Conservation (phyloP, 2,113 vertebrate species). For the Cinclus mexicanus region DNA sequence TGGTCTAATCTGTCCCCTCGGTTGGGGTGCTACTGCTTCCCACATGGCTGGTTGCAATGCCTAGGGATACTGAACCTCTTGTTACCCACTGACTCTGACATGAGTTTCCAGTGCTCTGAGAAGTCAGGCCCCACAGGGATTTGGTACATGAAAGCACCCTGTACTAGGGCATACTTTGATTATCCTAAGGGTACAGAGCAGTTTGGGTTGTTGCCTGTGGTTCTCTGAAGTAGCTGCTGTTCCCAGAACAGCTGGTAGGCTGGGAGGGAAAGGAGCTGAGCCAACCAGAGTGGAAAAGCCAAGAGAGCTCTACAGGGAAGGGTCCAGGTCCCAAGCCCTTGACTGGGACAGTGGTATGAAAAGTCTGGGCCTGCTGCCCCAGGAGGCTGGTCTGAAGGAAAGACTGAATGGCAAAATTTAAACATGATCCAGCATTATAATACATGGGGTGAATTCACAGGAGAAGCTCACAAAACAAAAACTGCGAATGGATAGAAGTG, state of each 20-base stretch:
- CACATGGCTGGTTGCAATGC: background rate
- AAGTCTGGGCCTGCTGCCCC: background rate
- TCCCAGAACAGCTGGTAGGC: background rate
- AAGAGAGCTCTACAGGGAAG: background rate
- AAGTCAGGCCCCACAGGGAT: background rate
- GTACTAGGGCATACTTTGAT: background rate
- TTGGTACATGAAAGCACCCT: background rate
- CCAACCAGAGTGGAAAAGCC: background rate
- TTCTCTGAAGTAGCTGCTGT: background rate
- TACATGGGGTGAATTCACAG: background rate
- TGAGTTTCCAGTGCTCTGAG: background rate
- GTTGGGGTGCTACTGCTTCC: background rate
- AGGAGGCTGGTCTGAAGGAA: background rate
- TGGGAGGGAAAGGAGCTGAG: background rate
- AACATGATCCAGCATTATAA: background rate
- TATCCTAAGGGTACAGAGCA: background rate
- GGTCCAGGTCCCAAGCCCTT: background rate
- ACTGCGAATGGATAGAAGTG: background rate
- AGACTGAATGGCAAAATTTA: background rate
- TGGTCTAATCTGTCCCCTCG: background rate
- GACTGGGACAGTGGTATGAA: background rate
- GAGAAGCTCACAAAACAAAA: background rate
- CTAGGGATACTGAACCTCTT: background rate
- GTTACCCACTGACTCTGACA: background rate
- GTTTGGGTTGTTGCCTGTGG: background rate